A percentile compares a stretch with the other conserved stretches of the same genome.
Conservation (phyloP, 2,113 vertebrate genomes). For the Genyomyrus donnyi region DNA sequence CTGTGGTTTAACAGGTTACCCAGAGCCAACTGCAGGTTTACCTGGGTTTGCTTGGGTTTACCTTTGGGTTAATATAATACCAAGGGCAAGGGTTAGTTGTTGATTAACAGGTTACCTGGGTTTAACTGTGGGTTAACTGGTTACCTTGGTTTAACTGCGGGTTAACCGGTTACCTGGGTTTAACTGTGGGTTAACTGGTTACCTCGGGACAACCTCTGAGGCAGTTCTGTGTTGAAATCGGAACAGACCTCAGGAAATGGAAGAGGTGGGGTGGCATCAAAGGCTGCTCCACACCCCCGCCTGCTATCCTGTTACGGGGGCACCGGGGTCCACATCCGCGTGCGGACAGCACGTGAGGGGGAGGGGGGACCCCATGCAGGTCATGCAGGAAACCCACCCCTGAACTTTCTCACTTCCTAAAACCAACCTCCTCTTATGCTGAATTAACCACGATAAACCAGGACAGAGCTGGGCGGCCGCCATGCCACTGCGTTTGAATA, state of each 20-base stretch:
- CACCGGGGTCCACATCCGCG: not conserved
- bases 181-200: not conserved
- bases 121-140: not conserved
- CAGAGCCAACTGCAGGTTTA: not conserved
- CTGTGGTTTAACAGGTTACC: not conserved
- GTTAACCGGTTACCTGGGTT: not conserved
- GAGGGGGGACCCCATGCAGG: not conserved
- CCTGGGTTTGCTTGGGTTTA: not conserved
- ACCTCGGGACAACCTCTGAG: not conserved
- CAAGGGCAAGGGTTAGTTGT: not conserved
- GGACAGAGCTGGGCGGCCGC: not conserved
- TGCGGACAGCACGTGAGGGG: not conserved
- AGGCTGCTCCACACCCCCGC: not conserved
- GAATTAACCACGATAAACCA: not conserved
- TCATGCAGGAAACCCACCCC: not conserved
- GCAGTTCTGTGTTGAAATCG: not conserved
- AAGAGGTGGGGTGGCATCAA: not conserved
- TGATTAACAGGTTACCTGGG: not conserved
- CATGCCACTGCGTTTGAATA: not conserved
- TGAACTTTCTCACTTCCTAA: not conserved
- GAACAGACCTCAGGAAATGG: not conserved
- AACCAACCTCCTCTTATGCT: not conserved
- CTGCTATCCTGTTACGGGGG: not conserved
- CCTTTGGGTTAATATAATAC: not conserved
- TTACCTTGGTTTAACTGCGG: not conserved